Conservation (phyloP, 2,797 vertebrate species). For the Mormyrops attenuatus region DNA sequence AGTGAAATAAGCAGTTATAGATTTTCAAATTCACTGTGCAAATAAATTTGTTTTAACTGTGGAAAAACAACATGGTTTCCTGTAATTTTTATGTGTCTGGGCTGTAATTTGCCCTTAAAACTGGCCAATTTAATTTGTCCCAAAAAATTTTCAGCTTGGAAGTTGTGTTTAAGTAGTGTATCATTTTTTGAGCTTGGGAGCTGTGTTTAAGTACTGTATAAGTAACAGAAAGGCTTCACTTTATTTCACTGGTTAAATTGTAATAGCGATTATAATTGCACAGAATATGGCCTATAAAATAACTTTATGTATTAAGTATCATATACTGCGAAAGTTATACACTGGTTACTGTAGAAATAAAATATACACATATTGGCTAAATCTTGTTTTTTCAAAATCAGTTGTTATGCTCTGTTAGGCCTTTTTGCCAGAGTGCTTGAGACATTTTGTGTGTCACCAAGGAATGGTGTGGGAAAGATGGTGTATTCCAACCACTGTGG, state of each 20-base stretch:
- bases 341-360: background rate
- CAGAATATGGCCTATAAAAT: background rate
- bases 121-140: background rate
- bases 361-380: background rate
- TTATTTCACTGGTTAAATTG: background rate
- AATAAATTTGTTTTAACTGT: conserved; percentile 27
- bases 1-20: background rate
- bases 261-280: background rate
- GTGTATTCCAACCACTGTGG: background rate
- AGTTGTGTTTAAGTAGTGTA: background rate
- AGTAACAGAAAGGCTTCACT: background rate
- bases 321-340: background rate
- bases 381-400: background rate
- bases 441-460: background rate
- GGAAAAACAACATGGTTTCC: conserved; percentile 1
- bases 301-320: background rate
- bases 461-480: background rate
- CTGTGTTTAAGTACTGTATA: background rate
- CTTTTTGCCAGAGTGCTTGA: background rate
- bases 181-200: background rate
- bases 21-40: conserved; percentile 11
- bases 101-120: conserved; percentile 1
- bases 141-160: background rate
- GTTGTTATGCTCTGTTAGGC: background rate
- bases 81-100: conserved; percentile 7